Base-by-base conservation (phyloP, 2,888 invertebrate species). In the Idaea aversata region DNA sequence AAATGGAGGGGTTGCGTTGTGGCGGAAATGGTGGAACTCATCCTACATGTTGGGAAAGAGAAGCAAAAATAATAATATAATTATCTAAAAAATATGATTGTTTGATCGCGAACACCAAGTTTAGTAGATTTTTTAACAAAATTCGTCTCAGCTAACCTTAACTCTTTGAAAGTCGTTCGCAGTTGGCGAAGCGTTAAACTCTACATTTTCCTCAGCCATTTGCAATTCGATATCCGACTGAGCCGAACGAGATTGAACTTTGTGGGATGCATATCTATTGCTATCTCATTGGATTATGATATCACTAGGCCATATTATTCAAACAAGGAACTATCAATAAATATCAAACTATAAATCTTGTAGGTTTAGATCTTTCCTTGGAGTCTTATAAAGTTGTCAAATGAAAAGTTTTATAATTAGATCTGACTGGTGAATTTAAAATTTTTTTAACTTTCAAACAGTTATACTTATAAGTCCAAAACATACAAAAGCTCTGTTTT, bases 181-280 rank as follows among this genome's bases (percentile, higher is more conserved):
- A 88, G 88, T 90, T 86, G 88, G 86, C 82, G 86, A 87, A 85
- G 87, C 90, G 88, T 89, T 91, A 90, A 90, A 91, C 86, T 87
- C 87, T 86, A 88, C 88, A 88, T 88, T 90, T 91, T 90, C 90
- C 86, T 83, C 80, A 80, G 84, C 87, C 86, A 90, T 92, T 90
- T 90, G 90, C 88, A 90, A 90, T 90, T 90, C 87, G 89, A 91
- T 91, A 90, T 88, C 84, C 84, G 85, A 84, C 88, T 88, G 87
- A 89, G 88, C 88, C 88, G 81, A 77, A 74, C 83, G 76, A 85
- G 85, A 90, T 89, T 87, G 88, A 87, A 87, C 85, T 82, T 79
- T 80, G 84, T 72, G 82, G 83, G 84, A 87, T 85, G 85, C 84
- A 82, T 84, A 84, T 82, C 81, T 84, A 79, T 75, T 81, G 78